Evolutionary conservation across 2,113 vertebrate genomes (phyloP).

Genomic region (Apeltes quadracus): DNA sequence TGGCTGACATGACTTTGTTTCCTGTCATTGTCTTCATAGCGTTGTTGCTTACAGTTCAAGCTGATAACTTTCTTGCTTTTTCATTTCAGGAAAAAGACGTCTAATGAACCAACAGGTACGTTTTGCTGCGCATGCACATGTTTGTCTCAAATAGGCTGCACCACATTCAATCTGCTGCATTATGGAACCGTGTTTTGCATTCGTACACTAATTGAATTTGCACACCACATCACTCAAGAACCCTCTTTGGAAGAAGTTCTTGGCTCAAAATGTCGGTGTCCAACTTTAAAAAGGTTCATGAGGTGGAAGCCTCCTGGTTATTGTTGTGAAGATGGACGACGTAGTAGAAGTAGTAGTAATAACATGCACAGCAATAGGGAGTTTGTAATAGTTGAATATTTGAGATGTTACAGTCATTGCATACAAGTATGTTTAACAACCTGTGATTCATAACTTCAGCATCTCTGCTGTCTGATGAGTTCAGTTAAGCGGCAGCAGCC

Average conservation of each 20-base stretch:
- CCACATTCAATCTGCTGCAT: no score
- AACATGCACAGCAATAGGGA: neutral
- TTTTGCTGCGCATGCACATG: neutral
- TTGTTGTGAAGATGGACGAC: no score
- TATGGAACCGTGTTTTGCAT: no score
- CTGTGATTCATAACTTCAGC: neutral
- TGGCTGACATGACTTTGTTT: neutral
- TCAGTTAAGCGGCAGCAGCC: neutral
- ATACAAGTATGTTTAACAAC: neutral
- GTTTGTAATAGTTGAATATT: neutral
- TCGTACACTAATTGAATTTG: no score
- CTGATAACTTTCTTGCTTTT: neutral
- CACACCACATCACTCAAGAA: no score
- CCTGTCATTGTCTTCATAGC: neutral
- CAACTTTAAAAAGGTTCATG: no score
- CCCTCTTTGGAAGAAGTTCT: no score
- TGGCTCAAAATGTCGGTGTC: no score
- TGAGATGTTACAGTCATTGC: neutral
- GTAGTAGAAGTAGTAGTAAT: neutral
- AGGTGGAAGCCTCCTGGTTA: no score
- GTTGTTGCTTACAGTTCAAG: neutral
- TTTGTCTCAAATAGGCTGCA: neutral
- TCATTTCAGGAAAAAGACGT: neutral
- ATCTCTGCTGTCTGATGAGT: constrained; percentile 3
- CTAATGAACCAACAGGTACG: neutral